Conservation (phyloP, 1,140 invertebrate species). For the Coptotermes formosanus region DNA sequence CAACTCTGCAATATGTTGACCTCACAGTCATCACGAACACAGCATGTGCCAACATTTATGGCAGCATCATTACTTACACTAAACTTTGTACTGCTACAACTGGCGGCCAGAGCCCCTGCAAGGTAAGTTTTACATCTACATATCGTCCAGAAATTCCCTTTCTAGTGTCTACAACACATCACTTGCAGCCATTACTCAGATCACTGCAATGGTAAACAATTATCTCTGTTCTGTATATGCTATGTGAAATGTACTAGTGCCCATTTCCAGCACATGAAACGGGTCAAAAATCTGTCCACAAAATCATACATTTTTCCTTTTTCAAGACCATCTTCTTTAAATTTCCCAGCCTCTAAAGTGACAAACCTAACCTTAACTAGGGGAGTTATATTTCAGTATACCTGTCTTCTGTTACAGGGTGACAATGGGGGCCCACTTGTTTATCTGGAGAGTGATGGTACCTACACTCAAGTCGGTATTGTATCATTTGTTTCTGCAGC, state of each 20-base stretch:
- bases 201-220: too few relatives aligned
- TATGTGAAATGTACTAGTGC: too few relatives aligned
- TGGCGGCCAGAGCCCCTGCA: constrained; percentile 45
- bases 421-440: constrained; percentile 37
- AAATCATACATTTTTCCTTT: too few relatives aligned
- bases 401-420: constrained; percentile 32
- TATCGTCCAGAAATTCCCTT: not conserved
- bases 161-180: too few relatives aligned
- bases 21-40: constrained; percentile 41
- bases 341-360: too few relatives aligned
- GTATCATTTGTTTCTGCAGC: constrained; percentile 42
- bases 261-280: too few relatives aligned
- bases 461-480: constrained; percentile 24
- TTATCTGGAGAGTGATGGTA: constrained; percentile 23
- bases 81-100: constrained; percentile 51
- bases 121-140: constrained; percentile 27
- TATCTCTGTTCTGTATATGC: too few relatives aligned
- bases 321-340: too few relatives aligned
- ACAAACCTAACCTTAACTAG: too few relatives aligned
- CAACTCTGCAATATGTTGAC: not conserved
- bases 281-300: too few relatives aligned
- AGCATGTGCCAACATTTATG: constrained; percentile 40
- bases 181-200: too few relatives aligned
- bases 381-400: too few relatives aligned
- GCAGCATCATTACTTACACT: constrained; percentile 43